Conservation (phyloP, 2,113 vertebrate genomes). For the Scytalopus superciliaris region DNA sequence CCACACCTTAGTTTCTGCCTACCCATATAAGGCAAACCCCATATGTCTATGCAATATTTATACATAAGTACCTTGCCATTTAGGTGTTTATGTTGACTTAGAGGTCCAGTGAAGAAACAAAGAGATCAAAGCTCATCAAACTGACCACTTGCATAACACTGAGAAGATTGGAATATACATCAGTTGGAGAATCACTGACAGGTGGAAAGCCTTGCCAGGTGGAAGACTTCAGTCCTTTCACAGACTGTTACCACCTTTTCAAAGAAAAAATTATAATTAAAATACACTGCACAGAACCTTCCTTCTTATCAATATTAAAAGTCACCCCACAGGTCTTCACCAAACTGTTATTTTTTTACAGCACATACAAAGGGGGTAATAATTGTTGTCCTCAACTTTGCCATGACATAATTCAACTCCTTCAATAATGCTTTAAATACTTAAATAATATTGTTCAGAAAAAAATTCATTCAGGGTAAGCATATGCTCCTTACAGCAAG, state of each 20-base stretch:
- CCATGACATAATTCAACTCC: not conserved
- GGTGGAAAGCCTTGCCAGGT: not conserved
- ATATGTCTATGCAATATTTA: not conserved
- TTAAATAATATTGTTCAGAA: not conserved
- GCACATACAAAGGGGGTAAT: not conserved
- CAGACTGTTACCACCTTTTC: not conserved
- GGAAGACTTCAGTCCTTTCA: not conserved
- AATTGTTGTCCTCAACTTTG: not conserved
- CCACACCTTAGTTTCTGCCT: not conserved
- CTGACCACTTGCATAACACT: fast-evolving
- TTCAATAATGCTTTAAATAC: not conserved
- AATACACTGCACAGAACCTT: not conserved
- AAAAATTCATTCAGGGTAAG: not conserved
- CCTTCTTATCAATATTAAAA: not conserved
- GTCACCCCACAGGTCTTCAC: not conserved
- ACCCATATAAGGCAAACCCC: not conserved
- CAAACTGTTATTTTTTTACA: not conserved
- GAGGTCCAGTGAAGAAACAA: not conserved
- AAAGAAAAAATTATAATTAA: not conserved
- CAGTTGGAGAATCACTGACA: not conserved
- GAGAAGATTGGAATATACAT: not conserved
- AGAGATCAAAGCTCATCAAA: not conserved
- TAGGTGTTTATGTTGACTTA: not conserved
- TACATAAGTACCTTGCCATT: not conserved
- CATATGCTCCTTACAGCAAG: not conserved